Conservation (phyloP, 1,140 invertebrate species). For the Hormaphis cornu region DNA sequence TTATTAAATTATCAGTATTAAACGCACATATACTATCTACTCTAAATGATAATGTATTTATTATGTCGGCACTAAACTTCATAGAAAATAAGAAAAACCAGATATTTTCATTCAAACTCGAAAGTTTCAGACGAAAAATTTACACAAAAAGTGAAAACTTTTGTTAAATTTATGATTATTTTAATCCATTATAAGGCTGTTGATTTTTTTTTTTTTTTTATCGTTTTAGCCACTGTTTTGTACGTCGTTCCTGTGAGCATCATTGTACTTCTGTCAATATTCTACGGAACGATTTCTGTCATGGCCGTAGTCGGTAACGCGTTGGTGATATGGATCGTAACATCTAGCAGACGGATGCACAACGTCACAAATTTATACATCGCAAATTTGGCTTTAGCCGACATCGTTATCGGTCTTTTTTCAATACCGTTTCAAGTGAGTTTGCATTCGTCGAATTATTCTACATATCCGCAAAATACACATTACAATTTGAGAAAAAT, state of each 20-base stretch:
- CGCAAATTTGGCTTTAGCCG: constrained; percentile 64
- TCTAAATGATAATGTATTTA: too few relatives aligned
- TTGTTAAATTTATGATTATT: not conserved
- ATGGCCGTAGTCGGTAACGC: constrained; percentile 70
- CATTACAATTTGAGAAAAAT: too few relatives aligned
- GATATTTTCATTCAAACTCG: too few relatives aligned
- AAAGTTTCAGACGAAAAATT: too few relatives aligned
- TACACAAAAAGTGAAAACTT: not conserved
- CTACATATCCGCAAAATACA: too few relatives aligned
- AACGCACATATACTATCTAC: too few relatives aligned
- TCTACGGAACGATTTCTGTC: constrained; percentile 72
- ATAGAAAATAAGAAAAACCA: too few relatives aligned
- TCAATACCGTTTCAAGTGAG: constrained; percentile 70
- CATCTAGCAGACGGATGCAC: constrained; percentile 62
- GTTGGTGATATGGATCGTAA: constrained; percentile 71
- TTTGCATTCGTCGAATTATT: too few relatives aligned
- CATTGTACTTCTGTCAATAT: constrained; percentile 61
- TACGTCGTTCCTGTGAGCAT: constrained; percentile 65
- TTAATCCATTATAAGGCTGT: not conserved
- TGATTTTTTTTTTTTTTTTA: not conserved
- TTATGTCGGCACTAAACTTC: too few relatives aligned
- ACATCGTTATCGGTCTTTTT: constrained; percentile 68
- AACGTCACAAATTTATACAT: constrained; percentile 76
- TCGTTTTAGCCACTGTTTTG: constrained; percentile 39
- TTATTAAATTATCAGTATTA: too few relatives aligned